A percentile compares a stretch with the other conserved stretches of the same genome.
Evolutionary conservation across 1,140 invertebrate genomes (phyloP).

Genomic region (Coelopa frigida): DNA sequence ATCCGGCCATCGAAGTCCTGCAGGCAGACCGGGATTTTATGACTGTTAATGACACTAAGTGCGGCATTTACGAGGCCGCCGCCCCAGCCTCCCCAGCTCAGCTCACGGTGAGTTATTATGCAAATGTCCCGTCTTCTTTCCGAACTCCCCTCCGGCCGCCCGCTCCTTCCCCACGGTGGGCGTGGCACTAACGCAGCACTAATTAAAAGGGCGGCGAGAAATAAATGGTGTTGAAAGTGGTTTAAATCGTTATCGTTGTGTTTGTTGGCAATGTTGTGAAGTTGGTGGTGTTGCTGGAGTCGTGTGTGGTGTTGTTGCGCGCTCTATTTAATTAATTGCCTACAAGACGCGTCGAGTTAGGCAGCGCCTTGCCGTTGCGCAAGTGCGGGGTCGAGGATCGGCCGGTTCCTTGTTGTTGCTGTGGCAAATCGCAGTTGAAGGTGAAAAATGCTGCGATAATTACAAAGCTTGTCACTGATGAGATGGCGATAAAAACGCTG

Average conservation of each 20-base stretch:
- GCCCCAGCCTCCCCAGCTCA: constrained; percentile 1
- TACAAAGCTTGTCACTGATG: constrained; percentile 11
- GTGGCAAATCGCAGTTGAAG: constrained; percentile 2
- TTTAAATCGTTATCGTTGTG: neutral
- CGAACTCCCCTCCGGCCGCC: too few relatives aligned
- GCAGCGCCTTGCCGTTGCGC: too few relatives aligned
- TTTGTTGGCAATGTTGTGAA: neutral
- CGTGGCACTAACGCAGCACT: constrained; percentile 7
- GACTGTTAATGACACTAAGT: constrained; percentile 14
- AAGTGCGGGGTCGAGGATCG: too few relatives aligned
- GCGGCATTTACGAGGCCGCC: constrained; percentile 11
- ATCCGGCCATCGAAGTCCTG: too few relatives aligned
- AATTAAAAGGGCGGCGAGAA: constrained; percentile 7
- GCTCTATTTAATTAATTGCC: constrained; percentile 12
- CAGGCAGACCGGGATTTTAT: too few relatives aligned
- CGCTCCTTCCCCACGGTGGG: too few relatives aligned
- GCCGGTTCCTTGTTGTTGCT: neutral
- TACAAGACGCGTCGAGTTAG: constrained; percentile 4
- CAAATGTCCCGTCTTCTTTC: constrained; percentile 10
- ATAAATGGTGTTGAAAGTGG: too few relatives aligned
- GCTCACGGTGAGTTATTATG: constrained; percentile 4
- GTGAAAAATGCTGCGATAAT: constrained; percentile 16
- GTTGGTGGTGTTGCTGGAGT: constrained; percentile 1
- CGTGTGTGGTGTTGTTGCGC: constrained; percentile 1
- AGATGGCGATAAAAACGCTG: constrained; percentile 1